phyloP scores from a whole-genome alignment of 2,113 vertebrate genomes.

The Plestiodon gilberti region DNA sequence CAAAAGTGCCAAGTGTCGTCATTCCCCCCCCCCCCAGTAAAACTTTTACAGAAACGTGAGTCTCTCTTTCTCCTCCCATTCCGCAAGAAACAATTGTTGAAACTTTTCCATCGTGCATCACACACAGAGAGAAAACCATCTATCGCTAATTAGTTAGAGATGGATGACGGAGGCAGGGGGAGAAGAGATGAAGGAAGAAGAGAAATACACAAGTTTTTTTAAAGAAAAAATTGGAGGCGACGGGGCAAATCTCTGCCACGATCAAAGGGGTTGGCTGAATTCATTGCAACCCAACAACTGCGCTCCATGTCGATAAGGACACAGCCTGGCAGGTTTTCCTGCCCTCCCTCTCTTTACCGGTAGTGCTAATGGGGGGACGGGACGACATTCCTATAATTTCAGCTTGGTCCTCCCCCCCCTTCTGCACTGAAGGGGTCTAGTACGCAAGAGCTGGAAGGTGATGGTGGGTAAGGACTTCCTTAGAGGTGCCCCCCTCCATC shows the following conservation, averaged over 20 bases:
- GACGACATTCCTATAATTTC: background rate
- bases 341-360: background rate
- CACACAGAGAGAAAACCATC: background rate
- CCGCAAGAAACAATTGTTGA: background rate
- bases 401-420: background rate
- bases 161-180: background rate
- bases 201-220: background rate
- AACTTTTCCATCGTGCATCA: background rate
- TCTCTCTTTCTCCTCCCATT: background rate
- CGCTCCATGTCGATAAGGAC: background rate
- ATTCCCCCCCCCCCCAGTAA: background rate
- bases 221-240: background rate
- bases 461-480: background rate
- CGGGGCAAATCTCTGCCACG: background rate
- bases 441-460: background rate
- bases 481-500: background rate
- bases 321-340: background rate
- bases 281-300: background rate
- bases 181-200: background rate
- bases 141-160: background rate
- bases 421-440: background rate
- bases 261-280: background rate
- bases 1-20: too few relatives aligned
- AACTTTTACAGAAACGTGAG: background rate
- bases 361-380: background rate